Evolutionary conservation across 2,888 invertebrate genomes (phyloP).

Genomic region (Stenchaetothrips biformis): DNA sequence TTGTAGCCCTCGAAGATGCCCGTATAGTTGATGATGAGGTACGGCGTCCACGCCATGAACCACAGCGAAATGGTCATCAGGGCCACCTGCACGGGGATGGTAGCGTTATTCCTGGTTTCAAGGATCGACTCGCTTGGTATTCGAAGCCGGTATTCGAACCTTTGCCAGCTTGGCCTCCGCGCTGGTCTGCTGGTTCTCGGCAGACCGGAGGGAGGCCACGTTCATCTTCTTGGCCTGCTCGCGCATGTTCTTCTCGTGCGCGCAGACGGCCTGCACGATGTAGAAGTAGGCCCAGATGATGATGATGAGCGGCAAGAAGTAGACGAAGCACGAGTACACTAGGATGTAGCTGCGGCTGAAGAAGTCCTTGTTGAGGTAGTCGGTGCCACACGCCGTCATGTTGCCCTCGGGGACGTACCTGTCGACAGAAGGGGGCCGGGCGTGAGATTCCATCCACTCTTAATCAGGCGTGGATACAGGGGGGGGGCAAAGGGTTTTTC

Average conservation of each 20-base stretch:
- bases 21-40: constrained; percentile 73
- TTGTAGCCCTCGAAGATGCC: constrained; percentile 71
- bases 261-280: constrained; percentile 77
- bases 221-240: constrained; percentile 94
- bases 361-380: constrained; percentile 73
- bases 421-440: constrained; percentile 29
- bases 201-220: constrained; percentile 77
- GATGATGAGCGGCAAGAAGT: constrained; percentile 67
- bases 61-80: constrained; percentile 81
- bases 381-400: constrained; percentile 89
- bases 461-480: too few species aligned
- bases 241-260: constrained; percentile 80
- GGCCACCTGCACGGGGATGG: constrained; percentile 56
- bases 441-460: too few species aligned
- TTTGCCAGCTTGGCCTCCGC: constrained; percentile 84
- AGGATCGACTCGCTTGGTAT: not conserved
- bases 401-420: constrained; percentile 92
- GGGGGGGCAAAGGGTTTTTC: too few species aligned
- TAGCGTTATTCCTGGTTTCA: not conserved
- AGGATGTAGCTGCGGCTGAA: constrained; percentile 73
- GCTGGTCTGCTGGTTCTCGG: constrained; percentile 70
- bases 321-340: constrained; percentile 71
- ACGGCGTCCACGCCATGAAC: constrained; percentile 85
- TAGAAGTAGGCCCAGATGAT: constrained; percentile 86
- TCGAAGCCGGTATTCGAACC: constrained; percentile 44